These are phyloP conservation scores for Aplodontia rufa DNA, from an alignment of 2,113 vertebrate genomes.

Conservation along the genomic window DNA sequence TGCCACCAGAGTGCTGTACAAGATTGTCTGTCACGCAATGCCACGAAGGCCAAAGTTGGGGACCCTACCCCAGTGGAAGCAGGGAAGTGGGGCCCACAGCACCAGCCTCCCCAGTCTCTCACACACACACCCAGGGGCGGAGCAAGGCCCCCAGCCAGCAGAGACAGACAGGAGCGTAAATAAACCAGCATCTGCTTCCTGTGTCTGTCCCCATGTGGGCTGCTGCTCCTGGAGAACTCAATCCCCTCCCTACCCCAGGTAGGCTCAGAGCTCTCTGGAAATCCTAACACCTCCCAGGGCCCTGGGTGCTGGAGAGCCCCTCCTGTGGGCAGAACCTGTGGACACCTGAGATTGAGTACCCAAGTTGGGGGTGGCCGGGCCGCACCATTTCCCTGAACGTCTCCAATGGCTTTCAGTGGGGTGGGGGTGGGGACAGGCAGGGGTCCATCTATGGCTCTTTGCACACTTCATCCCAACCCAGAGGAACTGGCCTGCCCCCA, in stretches of 20 bases:
- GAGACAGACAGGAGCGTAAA: slow-evolving; percentile 61
- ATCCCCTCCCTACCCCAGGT: background rate
- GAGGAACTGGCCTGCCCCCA: background rate
- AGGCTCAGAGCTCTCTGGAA: background rate
- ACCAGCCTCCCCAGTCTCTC: background rate
- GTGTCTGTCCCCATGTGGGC: too few relatives aligned
- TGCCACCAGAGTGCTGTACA: background rate
- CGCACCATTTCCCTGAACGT: slow-evolving; percentile 71
- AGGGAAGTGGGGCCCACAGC: background rate
- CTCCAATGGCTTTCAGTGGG: slow-evolving; percentile 75
- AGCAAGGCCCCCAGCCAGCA: background rate
- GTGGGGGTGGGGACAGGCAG: background rate
- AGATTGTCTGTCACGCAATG: slow-evolving; percentile 65
- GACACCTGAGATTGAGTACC: slow-evolving; percentile 79
- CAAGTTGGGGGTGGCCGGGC: slow-evolving; percentile 31
- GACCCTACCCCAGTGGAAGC: background rate
- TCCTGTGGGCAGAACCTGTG: slow-evolving; percentile 18
- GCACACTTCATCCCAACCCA: slow-evolving; percentile 49
- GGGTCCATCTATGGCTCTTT: slow-evolving; percentile 67
- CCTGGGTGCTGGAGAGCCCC: background rate
- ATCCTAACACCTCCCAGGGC: background rate
- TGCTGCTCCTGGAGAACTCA: background rate
- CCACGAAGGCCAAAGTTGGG: slow-evolving; percentile 50
- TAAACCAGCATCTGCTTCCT: slow-evolving; percentile 46
- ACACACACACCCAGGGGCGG: background rate